Evolutionary conservation across 2,113 vertebrate genomes (phyloP), one percentile per base, ranked within the genome.

Genomic region (Dipodomys merriami): DNA sequence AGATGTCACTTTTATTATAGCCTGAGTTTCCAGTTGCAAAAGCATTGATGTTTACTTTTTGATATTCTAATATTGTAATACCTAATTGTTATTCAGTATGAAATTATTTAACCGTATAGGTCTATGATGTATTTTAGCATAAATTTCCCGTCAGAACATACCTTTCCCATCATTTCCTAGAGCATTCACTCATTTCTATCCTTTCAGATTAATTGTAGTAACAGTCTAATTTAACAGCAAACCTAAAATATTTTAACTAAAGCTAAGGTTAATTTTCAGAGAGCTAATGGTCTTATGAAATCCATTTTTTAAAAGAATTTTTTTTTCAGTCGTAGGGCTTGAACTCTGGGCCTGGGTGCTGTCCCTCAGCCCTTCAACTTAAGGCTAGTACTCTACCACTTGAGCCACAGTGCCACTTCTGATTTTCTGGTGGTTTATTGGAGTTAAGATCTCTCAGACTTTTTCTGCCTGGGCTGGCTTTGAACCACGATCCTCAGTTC

Each of bases 1-100:
- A 93, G 88, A 64, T 90, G 23, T 68, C 30, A 88, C 30, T 94
- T 95, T 81, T 84, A 83, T 65, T 53, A 53, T 19, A 64, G 13
- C 1, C 35, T 60, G 57, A 46, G 29, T 74, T 16, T 44, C 9
- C 9, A 60, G 12, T 9, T 71, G 80, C 16, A 27, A 86, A 89
- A 95, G 4, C 77, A 83, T 29, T 68, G 19, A 79, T 23, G 25
- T 91, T 91, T 93, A 27, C 23, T 90, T 90, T 13, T 73, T 90
- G 29, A 80, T 73, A 65, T 62, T 72, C 67, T 87, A 49, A 49
- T 60, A 65, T 88, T 77, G 69, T 74, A 77, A 89, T 83, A 57
- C 11, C 22, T 83, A 27, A 27, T 27, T 96, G 77, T 80, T 83
- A 77, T 49, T 65, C 18, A 44, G 67, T 7, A 49, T 8, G 27